Conservation (phyloP, 2,113 vertebrate genomes). For the Condylura cristata region DNA sequence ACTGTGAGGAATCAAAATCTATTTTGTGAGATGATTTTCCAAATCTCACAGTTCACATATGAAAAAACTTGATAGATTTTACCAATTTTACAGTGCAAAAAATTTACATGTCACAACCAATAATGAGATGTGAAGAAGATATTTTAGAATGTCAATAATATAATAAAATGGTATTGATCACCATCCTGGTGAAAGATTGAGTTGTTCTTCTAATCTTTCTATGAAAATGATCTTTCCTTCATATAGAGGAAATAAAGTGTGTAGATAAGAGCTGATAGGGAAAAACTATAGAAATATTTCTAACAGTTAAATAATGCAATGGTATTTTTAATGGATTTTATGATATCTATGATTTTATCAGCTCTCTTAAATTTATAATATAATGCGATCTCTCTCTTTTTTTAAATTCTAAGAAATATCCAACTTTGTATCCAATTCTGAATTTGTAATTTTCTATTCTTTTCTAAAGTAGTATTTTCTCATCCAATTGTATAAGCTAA, state of each 20-base stretch:
- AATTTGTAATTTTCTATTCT: neutral
- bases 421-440: constrained; percentile 27
- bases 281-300: neutral
- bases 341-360: neutral
- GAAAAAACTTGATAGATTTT: neutral
- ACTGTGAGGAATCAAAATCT: neutral
- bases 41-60: neutral
- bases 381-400: neutral
- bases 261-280: neutral
- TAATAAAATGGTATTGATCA: constrained; percentile 38
- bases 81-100: neutral
- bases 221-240: constrained; percentile 26
- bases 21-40: neutral
- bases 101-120: constrained; percentile 3
- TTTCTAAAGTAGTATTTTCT: neutral
- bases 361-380: neutral
- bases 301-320: neutral
- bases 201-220: constrained; percentile 28
- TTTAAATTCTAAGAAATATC: constrained; percentile 1
- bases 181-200: neutral
- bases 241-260: constrained; percentile 27
- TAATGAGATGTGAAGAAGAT: neutral
- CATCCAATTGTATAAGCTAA: neutral
- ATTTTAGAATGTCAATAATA: constrained; percentile 20
- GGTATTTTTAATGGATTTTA: neutral